phyloP scores from a whole-genome alignment of 35 echinoderm and acorn worm species.

The Ophioderma brevispina region DNA sequence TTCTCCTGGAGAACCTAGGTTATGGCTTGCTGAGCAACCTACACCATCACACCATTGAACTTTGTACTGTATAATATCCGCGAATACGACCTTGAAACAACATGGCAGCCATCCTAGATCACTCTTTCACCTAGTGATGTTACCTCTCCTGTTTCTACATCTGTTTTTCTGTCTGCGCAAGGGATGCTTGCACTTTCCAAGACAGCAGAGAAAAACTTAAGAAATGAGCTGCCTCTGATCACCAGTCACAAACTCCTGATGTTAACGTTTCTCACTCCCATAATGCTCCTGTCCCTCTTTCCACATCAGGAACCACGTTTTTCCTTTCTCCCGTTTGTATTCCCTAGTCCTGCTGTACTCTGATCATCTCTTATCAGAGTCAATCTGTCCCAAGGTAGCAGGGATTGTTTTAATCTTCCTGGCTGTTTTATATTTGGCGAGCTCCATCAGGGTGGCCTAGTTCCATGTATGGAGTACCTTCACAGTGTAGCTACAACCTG shows the following conservation, averaged over 20 bases:
- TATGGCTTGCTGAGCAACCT: conserved; percentile 61
- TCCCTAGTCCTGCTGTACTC: conserved; percentile 83
- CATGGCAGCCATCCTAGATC: conserved; percentile 74
- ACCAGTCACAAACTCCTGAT: conserved; percentile 64
- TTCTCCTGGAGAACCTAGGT: conserved; percentile 58
- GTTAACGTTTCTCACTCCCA: conserved; percentile 67
- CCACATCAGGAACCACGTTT: conserved; percentile 88
- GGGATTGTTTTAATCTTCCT: conserved; percentile 91
- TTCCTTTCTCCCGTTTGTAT: conserved; percentile 66
- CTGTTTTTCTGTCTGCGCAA: conserved; percentile 63
- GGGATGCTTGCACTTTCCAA: conserved; percentile 48
- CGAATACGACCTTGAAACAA: conserved; percentile 15
- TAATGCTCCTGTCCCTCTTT: conserved; percentile 71
- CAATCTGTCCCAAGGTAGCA: conserved; percentile 62
- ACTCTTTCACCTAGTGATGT: conserved; percentile 73
- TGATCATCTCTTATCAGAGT: conserved; percentile 47
- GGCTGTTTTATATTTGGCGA: conserved; percentile 81
- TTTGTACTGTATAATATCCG: conserved; percentile 73
- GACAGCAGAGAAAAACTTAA: neutral
- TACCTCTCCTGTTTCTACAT: conserved; percentile 80
- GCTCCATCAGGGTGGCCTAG: conserved; percentile 80
- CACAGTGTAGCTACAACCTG: conserved; percentile 38
- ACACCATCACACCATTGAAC: conserved; percentile 87
- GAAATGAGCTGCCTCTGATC: conserved; percentile 14
- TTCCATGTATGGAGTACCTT: conserved; percentile 71